phyloP scores from a whole-genome alignment of 2,113 vertebrate species.

The Amphiprion percula region DNA sequence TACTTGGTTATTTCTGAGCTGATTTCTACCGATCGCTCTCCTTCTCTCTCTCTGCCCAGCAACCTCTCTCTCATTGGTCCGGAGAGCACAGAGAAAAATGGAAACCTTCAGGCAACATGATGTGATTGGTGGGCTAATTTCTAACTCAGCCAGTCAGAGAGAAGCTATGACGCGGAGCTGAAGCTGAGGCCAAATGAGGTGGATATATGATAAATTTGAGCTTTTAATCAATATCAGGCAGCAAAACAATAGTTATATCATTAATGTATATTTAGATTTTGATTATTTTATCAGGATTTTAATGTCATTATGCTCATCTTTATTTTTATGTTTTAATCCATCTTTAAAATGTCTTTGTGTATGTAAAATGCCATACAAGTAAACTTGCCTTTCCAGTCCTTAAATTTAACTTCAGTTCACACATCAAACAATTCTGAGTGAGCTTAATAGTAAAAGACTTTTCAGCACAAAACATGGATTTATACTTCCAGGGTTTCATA shows the following conservation, averaged over 20 bases:
- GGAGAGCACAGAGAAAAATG: slow-evolving; percentile 31
- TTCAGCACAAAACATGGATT: no score
- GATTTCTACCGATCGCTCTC: slow-evolving; percentile 10
- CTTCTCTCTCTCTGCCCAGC: slow-evolving; percentile 40
- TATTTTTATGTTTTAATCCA: no score
- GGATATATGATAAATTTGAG: background rate
- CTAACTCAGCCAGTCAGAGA: slow-evolving; percentile 49
- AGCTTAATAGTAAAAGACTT: no score
- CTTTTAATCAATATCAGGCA: background rate
- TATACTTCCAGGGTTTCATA: no score
- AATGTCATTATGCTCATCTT: background rate
- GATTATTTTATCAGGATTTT: background rate
- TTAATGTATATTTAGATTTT: no score
- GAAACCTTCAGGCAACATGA: slow-evolving; percentile 18
- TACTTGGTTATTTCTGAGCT: slow-evolving; percentile 46
- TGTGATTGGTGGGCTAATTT: slow-evolving; percentile 55
- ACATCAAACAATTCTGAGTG: no score
- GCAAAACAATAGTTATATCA: background rate
- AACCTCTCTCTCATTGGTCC: slow-evolving; percentile 61
- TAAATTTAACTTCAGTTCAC: no score
- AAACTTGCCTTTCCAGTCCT: no score
- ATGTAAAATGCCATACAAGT: no score
- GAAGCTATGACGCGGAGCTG: background rate
- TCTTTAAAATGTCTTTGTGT: no score
- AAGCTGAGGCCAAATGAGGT: background rate